Evolutionary conservation across 30 jellyfish, hydroid and myxozoan genomes (phyloP).

Genomic region (Phacellophora camtschatica): DNA sequence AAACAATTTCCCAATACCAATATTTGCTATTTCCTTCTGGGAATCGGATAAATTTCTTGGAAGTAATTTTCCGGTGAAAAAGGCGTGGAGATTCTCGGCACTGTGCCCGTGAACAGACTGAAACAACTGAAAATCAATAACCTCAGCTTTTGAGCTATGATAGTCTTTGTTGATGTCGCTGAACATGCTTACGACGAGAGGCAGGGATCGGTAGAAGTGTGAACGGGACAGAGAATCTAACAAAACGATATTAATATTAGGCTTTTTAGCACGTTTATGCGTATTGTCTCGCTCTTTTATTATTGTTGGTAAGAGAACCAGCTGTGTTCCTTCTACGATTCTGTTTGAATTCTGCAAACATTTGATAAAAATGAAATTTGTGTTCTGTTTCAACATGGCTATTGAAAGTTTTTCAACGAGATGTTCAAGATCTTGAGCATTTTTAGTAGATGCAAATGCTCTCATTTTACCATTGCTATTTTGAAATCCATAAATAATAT

Average conservation of each 20-base stretch:
- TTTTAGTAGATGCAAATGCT: not conserved
- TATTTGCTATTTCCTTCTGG: constrained; percentile 39
- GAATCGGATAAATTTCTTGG: constrained; percentile 57
- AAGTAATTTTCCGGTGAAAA: constrained; percentile 78
- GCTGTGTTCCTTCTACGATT: not conserved
- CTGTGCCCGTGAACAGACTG: constrained; percentile 97
- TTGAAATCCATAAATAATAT: not conserved
- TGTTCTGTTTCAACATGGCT: not conserved
- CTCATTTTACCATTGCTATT: not conserved
- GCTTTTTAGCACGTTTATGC: not conserved
- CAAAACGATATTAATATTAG: constrained; percentile 59
- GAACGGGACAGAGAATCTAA: constrained; percentile 89
- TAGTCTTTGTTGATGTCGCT: constrained; percentile 42
- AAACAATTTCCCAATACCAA: constrained; percentile 46
- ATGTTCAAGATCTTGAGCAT: not conserved
- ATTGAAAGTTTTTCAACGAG: not conserved
- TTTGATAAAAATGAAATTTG: constrained; percentile 22
- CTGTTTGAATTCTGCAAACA: not conserved
- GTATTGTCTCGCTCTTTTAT: not conserved
- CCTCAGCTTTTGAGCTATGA: constrained; percentile 43
- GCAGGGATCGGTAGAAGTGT: constrained; percentile 81
- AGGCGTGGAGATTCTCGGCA: constrained; percentile 81
- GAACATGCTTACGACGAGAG: constrained; percentile 33
- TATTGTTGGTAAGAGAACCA: constrained; percentile 16
- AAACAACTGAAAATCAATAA: constrained; percentile 74